Evolutionary conservation across 2,888 invertebrate genomes (phyloP).

Genomic region (Mesoligia furuncula): DNA sequence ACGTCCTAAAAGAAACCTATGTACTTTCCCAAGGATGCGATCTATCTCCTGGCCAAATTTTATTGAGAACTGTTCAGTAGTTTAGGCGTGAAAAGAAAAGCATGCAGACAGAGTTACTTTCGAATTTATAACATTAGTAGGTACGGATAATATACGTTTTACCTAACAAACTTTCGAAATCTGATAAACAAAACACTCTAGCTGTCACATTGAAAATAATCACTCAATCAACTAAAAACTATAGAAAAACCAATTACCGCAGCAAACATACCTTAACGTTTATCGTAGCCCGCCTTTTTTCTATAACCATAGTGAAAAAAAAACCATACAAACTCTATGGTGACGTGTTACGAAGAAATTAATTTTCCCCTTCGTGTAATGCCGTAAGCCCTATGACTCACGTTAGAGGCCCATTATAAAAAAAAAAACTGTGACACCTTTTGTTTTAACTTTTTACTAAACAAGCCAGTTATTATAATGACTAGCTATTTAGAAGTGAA

Average conservation of each 20-base stretch:
- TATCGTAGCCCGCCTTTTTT: neutral
- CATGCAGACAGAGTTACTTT: too few species aligned
- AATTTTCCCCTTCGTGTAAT: constrained; percentile 41
- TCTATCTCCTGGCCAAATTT: too few species aligned
- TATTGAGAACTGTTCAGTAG: too few species aligned
- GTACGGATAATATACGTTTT: neutral
- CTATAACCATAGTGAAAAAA: neutral
- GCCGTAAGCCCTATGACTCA: constrained; percentile 26
- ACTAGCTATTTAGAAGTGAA: constrained; percentile 7
- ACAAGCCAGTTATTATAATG: constrained; percentile 21
- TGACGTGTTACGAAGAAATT: constrained; percentile 43
- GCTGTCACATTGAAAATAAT: neutral
- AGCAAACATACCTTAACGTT: neutral
- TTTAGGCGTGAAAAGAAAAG: too few species aligned
- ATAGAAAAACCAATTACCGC: neutral
- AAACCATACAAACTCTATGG: neutral
- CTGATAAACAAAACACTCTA: neutral
- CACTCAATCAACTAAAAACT: constrained; percentile 10
- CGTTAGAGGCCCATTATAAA: constrained; percentile 19
- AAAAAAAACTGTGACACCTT: constrained; percentile 23
- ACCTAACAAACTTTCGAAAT: neutral
- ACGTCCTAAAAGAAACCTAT: too few species aligned
- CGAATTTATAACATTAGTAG: neutral
- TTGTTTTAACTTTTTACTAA: constrained; percentile 3
- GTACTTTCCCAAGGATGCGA: too few species aligned